phyloP scores from a whole-genome alignment of 2,888 invertebrate species.

The Dasysyrphus albostriatus region DNA sequence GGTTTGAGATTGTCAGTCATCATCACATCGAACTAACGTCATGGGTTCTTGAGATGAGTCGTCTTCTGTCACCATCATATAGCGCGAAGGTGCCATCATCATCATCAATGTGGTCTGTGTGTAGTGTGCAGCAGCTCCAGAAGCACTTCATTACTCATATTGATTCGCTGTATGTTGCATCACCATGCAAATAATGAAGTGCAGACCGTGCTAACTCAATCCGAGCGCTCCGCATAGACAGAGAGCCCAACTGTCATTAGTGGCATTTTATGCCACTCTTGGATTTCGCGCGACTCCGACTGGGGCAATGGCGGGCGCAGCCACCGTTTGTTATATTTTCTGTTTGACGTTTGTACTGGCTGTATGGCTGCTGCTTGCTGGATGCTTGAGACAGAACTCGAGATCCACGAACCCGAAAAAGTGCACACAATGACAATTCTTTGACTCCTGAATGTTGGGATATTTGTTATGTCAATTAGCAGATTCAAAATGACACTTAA shows the following conservation, averaged over 20 bases:
- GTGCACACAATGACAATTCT: conserved; percentile 75
- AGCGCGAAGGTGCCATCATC: conserved; percentile 53
- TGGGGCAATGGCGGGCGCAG: conserved; percentile 38
- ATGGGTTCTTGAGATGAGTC: conserved; percentile 68
- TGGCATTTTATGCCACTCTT: conserved; percentile 74
- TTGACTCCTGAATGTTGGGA: conserved; percentile 75
- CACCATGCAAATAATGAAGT: conserved; percentile 74
- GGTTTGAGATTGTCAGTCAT: conserved; percentile 52
- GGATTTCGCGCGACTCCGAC: conserved; percentile 30
- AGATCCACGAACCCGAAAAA: conserved; percentile 65
- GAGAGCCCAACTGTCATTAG: conserved; percentile 69
- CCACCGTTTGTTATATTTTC: conserved; percentile 67
- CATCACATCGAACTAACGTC: conserved; percentile 51
- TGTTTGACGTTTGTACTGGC: conserved; percentile 41
- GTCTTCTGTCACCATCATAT: conserved; percentile 30
- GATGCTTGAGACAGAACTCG: conserved; percentile 29
- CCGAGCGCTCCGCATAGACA: conserved; percentile 59
- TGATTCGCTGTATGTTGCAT: conserved; percentile 68
- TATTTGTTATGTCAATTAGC: conserved; percentile 84
- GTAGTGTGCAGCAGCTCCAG: conserved; percentile 42
- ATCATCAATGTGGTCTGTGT: conserved; percentile 32
- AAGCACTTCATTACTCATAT: conserved; percentile 76
- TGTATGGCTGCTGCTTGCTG: neutral
- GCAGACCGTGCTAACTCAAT: conserved; percentile 73
- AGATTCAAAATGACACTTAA: conserved; percentile 83